These are phyloP conservation scores for Psix sp. DNA, from an alignment of 1,140 invertebrate species.

Conservation along the genomic window DNA sequence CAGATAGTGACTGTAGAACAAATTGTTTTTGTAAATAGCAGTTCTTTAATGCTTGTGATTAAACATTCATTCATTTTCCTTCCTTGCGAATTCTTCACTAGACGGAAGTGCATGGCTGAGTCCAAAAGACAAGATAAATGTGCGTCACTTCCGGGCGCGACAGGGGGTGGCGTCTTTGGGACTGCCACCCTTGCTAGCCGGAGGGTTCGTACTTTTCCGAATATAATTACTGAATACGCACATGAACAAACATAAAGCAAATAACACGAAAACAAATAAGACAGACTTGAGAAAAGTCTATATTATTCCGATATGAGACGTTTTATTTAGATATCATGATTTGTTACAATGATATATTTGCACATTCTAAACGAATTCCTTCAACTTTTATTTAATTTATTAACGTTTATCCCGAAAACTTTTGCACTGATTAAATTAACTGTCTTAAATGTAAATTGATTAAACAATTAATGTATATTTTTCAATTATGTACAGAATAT, in stretches of 20 bases:
- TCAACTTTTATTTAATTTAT: too few species aligned
- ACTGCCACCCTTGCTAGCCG: slow-evolving; percentile 58
- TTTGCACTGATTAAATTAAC: too few species aligned
- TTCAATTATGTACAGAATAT: too few species aligned
- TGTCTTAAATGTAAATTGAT: too few species aligned
- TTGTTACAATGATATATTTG: too few species aligned
- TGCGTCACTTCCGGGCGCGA: slow-evolving; percentile 75
- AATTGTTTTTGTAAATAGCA: slow-evolving; percentile 55
- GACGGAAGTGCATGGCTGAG: slow-evolving; percentile 71
- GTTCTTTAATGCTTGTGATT: slow-evolving; percentile 37
- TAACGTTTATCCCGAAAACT: too few species aligned
- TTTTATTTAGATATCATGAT: too few species aligned
- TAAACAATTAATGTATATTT: too few species aligned
- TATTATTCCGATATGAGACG: too few species aligned
- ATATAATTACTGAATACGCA: slow-evolving; percentile 69
- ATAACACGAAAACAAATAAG: slow-evolving; percentile 10
- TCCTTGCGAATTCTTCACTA: slow-evolving; percentile 49
- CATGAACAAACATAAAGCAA: slow-evolving; percentile 12
- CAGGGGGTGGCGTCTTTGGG: slow-evolving; percentile 73
- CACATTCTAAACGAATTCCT: too few species aligned
- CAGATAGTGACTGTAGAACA: too few species aligned
- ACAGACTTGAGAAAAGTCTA: too few species aligned
- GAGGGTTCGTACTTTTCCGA: slow-evolving; percentile 66
- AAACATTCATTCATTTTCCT: slow-evolving; percentile 50
- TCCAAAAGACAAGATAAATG: slow-evolving; percentile 72